phyloP scores from a whole-genome alignment of 2,113 vertebrate genomes.

The Beaufortia kweichowensis region DNA sequence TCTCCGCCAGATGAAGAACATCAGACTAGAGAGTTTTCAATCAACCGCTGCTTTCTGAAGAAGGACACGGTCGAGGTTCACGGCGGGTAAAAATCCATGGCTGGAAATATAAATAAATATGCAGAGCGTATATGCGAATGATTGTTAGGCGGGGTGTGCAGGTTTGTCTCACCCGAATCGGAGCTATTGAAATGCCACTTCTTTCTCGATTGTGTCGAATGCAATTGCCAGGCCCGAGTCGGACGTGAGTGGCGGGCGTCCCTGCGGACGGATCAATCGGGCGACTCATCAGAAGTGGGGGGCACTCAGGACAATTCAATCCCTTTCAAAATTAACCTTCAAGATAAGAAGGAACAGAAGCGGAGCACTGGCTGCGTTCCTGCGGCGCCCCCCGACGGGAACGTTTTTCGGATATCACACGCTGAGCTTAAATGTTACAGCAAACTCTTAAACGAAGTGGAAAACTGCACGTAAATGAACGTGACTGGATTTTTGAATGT shows the following conservation, averaged over 20 bases:
- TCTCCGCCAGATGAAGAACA: slow-evolving; percentile 73
- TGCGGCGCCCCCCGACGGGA: slow-evolving; percentile 3
- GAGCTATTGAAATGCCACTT: slow-evolving; percentile 37
- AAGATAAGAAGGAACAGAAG: slow-evolving; percentile 28
- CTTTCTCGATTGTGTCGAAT: slow-evolving; percentile 26
- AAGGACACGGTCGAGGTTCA: slow-evolving; percentile 49
- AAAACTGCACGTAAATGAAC: slow-evolving; percentile 6
- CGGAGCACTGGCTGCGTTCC: neutral
- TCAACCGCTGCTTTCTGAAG: slow-evolving; percentile 57
- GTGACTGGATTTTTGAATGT: neutral
- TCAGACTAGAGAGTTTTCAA: slow-evolving; percentile 75
- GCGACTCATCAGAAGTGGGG: slow-evolving; percentile 61
- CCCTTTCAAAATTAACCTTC: slow-evolving; percentile 69
- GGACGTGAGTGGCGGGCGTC: slow-evolving; percentile 50
- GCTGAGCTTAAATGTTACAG: slow-evolving; percentile 17
- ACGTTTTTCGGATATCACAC: slow-evolving; percentile 1
- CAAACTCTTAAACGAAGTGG: slow-evolving; percentile 25
- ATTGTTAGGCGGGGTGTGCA: slow-evolving; percentile 38
- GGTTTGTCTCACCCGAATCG: neutral
- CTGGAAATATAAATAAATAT: slow-evolving; percentile 55
- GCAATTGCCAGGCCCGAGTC: neutral
- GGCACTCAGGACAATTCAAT: slow-evolving; percentile 58
- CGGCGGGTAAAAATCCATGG: slow-evolving; percentile 54
- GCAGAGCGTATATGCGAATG: slow-evolving; percentile 59
- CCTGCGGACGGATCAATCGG: slow-evolving; percentile 68